Evolutionary conservation across 1,140 invertebrate genomes (phyloP), one percentile per base, ranked within the genome.

Genomic region (Sycobia sp.): DNA sequence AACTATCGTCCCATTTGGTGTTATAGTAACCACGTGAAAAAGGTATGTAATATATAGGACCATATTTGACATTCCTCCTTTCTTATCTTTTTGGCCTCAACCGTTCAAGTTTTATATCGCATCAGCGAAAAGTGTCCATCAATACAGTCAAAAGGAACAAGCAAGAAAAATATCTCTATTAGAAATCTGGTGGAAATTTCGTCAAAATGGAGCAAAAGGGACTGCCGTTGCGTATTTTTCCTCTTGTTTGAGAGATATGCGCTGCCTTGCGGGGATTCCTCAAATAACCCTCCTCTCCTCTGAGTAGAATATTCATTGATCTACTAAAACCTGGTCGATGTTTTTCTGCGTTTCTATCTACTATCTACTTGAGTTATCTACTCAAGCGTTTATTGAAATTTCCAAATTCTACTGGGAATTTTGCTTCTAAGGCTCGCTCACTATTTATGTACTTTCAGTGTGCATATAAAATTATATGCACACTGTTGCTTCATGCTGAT

Each of bases 141-240:
- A 7, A 11, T 9, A 23, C 4, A n/a, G 32, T 49, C 46, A n/a
- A 27, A 47, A 29, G 27, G n/a, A 16, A 46, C 22, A 27, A 39
- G 13, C 36, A n/a, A 27, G 16, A 36, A 7, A 51, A 38, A 22
- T 51, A 38, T 51, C 49, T 38, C 9, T 16, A 51, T 23, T 29
- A 18, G 49, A 36, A 51, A 51, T 51, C 49, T 36, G 13, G 18
- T 51, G 18, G 49, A 51, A 38, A 51, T 51, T 51, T 51, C 20
- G 13, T 49, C 62, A n/a, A n/a, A 43, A 55, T 46, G 27, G 38
- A 22, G 18, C 41, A 43, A 18, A 16, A 49, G 27, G 27, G 16
- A 9, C n/a, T 8, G 13, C 36, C n/a, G n/a, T 39, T 29, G 46
- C 8, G 46, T 49, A 32, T 32, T 49, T 49, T 49, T 29, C 46